Evolutionary conservation across 2,888 invertebrate genomes (phyloP).

Genomic region (Diaprepes abbreviatus): DNA sequence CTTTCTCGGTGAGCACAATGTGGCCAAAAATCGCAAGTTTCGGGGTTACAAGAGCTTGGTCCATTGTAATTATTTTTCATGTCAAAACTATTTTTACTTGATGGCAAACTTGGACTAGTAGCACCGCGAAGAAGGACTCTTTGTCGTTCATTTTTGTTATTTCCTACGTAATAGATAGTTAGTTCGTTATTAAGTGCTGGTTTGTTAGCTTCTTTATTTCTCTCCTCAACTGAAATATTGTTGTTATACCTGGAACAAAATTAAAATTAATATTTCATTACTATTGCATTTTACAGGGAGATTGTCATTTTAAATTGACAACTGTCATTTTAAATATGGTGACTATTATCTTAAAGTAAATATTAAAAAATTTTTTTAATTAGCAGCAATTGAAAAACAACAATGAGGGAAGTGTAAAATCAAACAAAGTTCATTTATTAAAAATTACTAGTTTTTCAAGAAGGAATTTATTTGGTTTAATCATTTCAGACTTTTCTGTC

Average conservation of each 20-base stretch:
- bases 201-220: slow-evolving; percentile 57
- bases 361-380: too few species aligned
- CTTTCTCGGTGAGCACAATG: slow-evolving; percentile 70
- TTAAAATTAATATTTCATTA: too few species aligned
- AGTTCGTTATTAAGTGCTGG: slow-evolving; percentile 60
- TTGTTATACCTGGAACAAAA: slow-evolving; percentile 54
- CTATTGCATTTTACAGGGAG: too few species aligned
- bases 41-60: slow-evolving; percentile 68
- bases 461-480: too few species aligned
- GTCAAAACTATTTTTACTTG: slow-evolving; percentile 57
- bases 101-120: slow-evolving; percentile 66
- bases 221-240: slow-evolving; percentile 55
- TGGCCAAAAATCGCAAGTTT: slow-evolving; percentile 76
- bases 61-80: slow-evolving; percentile 24
- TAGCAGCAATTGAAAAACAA: too few species aligned
- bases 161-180: slow-evolving; percentile 64
- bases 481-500: too few species aligned
- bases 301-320: too few species aligned
- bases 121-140: slow-evolving; percentile 68
- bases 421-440: too few species aligned
- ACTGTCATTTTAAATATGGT: too few species aligned
- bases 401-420: too few species aligned
- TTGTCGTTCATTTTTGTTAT: slow-evolving; percentile 63
- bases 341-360: too few species aligned
- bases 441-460: too few species aligned